A percentile compares a stretch with the other conserved stretches of the same genome.
phyloP scores from a whole-genome alignment of 92 coral and sea anemone genomes.

The Epizoanthus rinbou region DNA sequence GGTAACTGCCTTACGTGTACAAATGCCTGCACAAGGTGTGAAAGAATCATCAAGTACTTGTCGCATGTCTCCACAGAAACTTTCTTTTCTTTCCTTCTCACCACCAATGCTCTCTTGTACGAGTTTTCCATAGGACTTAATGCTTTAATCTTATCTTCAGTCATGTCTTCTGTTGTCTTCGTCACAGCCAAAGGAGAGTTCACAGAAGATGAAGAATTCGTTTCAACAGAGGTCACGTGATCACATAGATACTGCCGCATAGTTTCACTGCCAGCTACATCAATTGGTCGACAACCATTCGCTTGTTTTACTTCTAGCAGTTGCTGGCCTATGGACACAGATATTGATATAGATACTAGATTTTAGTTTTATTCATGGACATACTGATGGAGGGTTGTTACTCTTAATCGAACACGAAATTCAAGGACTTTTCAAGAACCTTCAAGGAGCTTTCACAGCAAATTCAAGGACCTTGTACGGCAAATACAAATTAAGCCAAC shows the following conservation, averaged over 20 bases:
- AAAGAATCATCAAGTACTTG: conserved; percentile 12
- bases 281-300: conserved; percentile 25
- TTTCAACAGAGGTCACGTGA: conserved; percentile 12
- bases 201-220: not conserved
- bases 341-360: not conserved
- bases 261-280: conserved; percentile 9
- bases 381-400: too few relatives aligned
- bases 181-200: not conserved
- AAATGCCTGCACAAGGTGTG: conserved; percentile 15
- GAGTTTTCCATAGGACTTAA: conserved; percentile 16
- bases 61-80: conserved; percentile 2
- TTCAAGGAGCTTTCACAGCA: too few relatives aligned
- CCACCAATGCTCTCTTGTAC: not conserved
- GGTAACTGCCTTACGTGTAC: conserved; percentile 6
- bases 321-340: not conserved
- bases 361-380: too few relatives aligned
- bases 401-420: too few relatives aligned
- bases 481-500: too few relatives aligned
- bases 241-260: conserved; percentile 25
- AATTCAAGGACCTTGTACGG: too few relatives aligned
- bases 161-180: not conserved
- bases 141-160: not conserved
- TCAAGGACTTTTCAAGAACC: too few relatives aligned
- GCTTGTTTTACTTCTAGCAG: conserved; percentile 24
- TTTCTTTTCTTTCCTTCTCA: not conserved